Evolutionary conservation across 2,113 vertebrate species (phyloP).

Genomic region (Thermophis baileyi): DNA sequence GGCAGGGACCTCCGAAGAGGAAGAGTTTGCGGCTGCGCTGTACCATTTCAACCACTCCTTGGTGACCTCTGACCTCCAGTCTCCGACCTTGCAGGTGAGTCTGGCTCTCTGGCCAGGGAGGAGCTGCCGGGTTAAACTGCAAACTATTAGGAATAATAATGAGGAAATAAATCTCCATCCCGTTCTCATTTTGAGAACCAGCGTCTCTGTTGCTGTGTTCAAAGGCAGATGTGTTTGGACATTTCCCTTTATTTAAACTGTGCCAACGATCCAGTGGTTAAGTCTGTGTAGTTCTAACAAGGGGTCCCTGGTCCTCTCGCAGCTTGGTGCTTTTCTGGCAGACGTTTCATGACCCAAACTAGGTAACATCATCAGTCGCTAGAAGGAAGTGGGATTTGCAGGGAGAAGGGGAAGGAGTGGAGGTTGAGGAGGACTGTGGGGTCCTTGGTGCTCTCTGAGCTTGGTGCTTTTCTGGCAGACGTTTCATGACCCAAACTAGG

Average conservation of each 20-base stretch:
- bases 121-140: neutral
- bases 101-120: neutral
- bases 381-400: no score
- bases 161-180: neutral
- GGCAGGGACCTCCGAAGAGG: conserved; percentile 90
- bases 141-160: neutral
- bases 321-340: no score
- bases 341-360: no score
- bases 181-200: neutral
- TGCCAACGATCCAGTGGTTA: neutral
- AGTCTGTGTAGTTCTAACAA: neutral
- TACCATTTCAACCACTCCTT: conserved; percentile 98
- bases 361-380: no score
- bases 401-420: no score
- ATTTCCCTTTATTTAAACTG: neutral
- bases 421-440: no score
- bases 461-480: neutral
- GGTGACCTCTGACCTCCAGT: conserved; percentile 95
- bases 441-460: no score
- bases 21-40: conserved; percentile 90
- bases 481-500: neutral
- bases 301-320: no score
- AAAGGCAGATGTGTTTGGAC: neutral
- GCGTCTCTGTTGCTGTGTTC: neutral
- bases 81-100: conserved; percentile 88